Conservation (phyloP, 30 jellyfish, hydroid and myxozoan species). For the Cassiopea xamachana region DNA sequence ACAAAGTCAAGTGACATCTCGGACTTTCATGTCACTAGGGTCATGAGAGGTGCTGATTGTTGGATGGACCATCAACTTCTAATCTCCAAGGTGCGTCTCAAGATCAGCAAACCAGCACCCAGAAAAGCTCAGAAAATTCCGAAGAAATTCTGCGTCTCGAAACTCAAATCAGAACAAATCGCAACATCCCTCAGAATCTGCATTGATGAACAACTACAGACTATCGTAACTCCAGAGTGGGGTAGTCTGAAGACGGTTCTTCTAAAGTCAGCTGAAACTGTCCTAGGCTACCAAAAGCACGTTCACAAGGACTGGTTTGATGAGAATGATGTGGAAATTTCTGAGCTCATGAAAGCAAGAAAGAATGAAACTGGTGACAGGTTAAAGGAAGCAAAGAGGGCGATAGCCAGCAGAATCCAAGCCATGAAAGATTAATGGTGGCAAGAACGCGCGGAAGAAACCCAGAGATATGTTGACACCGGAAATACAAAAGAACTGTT, state of each 20-base stretch:
- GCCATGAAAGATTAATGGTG: slow-evolving; percentile 21
- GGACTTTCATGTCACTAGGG: slow-evolving; percentile 21
- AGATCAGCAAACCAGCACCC: background rate
- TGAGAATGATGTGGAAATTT: slow-evolving; percentile 1
- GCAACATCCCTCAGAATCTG: background rate
- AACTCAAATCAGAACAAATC: background rate
- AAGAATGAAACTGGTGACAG: slow-evolving; percentile 5
- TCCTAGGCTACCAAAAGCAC: slow-evolving; percentile 5
- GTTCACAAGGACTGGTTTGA: slow-evolving; percentile 51
- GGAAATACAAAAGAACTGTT: background rate
- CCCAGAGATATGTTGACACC: background rate
- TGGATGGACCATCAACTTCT: slow-evolving; percentile 27
- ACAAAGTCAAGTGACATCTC: slow-evolving; percentile 17
- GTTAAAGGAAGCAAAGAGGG: background rate
- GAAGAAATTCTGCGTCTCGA: background rate
- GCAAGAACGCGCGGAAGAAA: slow-evolving; percentile 2
- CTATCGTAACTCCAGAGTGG: background rate
- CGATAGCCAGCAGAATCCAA: background rate
- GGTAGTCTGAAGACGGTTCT: background rate
- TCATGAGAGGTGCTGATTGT: slow-evolving; percentile 49
- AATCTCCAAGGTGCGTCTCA: slow-evolving; percentile 7
- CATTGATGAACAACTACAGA: background rate
- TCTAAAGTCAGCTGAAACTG: slow-evolving; percentile 1
- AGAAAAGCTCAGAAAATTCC: background rate
- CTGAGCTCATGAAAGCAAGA: slow-evolving; percentile 4